A percentile compares a stretch with the other conserved stretches of the same genome.
phyloP scores from a whole-genome alignment of 2,888 invertebrate species.

The Itoplectis maculator region DNA sequence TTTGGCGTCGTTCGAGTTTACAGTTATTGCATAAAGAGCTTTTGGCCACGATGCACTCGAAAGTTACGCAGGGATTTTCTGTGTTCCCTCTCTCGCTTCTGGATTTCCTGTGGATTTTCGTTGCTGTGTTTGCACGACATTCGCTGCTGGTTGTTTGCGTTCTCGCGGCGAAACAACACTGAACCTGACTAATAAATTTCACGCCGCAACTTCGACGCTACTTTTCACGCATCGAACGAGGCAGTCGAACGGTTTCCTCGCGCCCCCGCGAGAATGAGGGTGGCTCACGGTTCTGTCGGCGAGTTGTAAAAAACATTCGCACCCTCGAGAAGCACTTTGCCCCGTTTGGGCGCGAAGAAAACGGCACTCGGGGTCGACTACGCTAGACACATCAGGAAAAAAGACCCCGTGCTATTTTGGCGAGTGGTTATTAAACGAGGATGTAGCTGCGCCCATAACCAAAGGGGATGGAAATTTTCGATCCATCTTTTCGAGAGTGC shows the following conservation, averaged over 20 bases:
- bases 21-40: constrained; percentile 9
- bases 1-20: background rate
- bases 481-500: constrained; percentile 37
- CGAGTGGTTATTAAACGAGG: constrained; percentile 46
- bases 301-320: constrained; percentile 47
- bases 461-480: constrained; percentile 34
- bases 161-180: constrained; percentile 39
- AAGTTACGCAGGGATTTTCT: background rate
- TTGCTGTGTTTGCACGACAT: background rate
- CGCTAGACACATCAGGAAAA: background rate
- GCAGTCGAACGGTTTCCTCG: constrained; percentile 17
- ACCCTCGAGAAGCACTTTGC: constrained; percentile 57
- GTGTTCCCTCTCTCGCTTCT: background rate
- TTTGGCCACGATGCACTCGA: background rate
- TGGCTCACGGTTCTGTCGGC: background rate
- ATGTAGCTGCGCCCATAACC: background rate
- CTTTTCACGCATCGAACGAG: background rate
- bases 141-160: constrained; percentile 46
- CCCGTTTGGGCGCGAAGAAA: constrained; percentile 51
- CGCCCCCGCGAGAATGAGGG: constrained; percentile 27
- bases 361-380: background rate
- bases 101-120: too few relatives aligned
- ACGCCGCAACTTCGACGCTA: constrained; percentile 29
- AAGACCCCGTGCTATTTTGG: constrained; percentile 29
- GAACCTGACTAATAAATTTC: constrained; percentile 51